Conservation (phyloP, 1,140 invertebrate genomes). For the Bilobella aurantiaca region DNA sequence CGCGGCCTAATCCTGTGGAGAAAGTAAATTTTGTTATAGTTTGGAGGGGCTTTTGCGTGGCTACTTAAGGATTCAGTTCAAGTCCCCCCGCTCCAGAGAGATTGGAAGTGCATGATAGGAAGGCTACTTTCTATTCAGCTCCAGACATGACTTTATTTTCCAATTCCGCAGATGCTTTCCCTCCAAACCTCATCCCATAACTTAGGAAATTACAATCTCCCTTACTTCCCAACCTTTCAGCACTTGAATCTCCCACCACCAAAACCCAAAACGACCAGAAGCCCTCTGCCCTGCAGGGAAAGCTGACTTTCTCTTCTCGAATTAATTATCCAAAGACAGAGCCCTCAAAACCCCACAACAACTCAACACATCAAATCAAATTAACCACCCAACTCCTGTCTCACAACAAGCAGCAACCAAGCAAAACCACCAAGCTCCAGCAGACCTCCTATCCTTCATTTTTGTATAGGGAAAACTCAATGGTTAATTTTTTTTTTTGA, state of each 20-base stretch:
- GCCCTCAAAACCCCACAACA: background rate
- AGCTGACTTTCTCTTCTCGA: background rate
- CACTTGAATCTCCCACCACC: background rate
- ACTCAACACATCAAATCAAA: background rate
- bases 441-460: too few relatives aligned
- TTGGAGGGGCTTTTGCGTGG: background rate
- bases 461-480: too few relatives aligned
- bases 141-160: conserved; percentile 14
- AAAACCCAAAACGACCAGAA: background rate
- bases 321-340: conserved; percentile 1
- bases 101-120: conserved; percentile 11
- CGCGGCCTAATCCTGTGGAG: background rate
- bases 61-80: conserved; percentile 24
- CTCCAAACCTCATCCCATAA: conserved; percentile 6
- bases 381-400: background rate
- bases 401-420: too few relatives aligned
- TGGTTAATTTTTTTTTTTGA: too few relatives aligned
- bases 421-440: too few relatives aligned
- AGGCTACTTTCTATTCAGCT: conserved; percentile 3
- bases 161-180: conserved; percentile 21
- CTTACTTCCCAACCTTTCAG: conserved; percentile 2
- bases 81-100: conserved; percentile 16
- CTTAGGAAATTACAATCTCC: conserved; percentile 11
- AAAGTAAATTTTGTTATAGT: background rate
- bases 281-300: background rate